Percentiles rank a stretch among this genome's conserved stretches.
Conservation (phyloP, 1,140 invertebrate genomes). For the Pogonognathellus flavescens region DNA sequence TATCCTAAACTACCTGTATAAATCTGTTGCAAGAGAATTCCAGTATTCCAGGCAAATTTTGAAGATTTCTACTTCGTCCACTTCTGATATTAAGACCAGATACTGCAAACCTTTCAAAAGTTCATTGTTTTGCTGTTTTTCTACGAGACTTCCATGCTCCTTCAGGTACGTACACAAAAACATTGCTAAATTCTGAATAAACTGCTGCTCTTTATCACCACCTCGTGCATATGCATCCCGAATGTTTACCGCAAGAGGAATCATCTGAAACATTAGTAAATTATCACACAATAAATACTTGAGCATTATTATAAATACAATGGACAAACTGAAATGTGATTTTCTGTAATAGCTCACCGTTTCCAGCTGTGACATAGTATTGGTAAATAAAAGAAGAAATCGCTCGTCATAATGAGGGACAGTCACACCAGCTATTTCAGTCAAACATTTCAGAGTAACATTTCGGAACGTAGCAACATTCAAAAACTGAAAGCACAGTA, state of each 20-base stretch:
- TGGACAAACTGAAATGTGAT: slow-evolving; percentile 1
- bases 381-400: slow-evolving; percentile 88
- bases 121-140: slow-evolving; percentile 81
- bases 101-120: slow-evolving; percentile 90
- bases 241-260: slow-evolving; percentile 89
- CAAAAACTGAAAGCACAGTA: slow-evolving; percentile 81
- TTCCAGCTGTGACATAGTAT: slow-evolving; percentile 92
- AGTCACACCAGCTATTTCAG: slow-evolving; percentile 94
- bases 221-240: slow-evolving; percentile 93
- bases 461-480: slow-evolving; percentile 98
- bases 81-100: slow-evolving; percentile 96
- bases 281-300: not conserved
- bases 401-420: slow-evolving; percentile 90
- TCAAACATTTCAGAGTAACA: slow-evolving; percentile 97
- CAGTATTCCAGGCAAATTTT: slow-evolving; percentile 99
- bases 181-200: slow-evolving; percentile 98
- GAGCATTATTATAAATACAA: not conserved
- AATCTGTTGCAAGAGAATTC: slow-evolving; percentile 91
- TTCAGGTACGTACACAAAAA: slow-evolving; percentile 98
- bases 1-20: slow-evolving; percentile 78
- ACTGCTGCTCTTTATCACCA: slow-evolving; percentile 97
- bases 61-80: slow-evolving; percentile 99
- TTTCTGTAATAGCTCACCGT: slow-evolving; percentile 73
- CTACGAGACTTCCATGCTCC: slow-evolving; percentile 91
- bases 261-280: slow-evolving; percentile 76